phyloP scores from a whole-genome alignment of 1,140 invertebrate genomes.

The Zaprionus capensis region DNA sequence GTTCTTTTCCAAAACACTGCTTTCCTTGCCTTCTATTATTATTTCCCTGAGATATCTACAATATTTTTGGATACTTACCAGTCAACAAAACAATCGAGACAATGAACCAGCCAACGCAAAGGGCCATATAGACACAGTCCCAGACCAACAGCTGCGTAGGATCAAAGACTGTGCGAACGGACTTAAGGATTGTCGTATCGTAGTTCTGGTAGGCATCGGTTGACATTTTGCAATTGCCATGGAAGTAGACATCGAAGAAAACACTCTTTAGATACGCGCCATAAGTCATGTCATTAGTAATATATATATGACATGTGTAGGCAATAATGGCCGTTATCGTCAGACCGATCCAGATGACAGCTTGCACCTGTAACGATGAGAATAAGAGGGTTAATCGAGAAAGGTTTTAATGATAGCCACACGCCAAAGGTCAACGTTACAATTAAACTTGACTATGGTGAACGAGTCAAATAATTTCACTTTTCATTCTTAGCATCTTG shows the following conservation, averaged over 20 bases:
- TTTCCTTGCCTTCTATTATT: not conserved
- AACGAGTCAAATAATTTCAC: not conserved
- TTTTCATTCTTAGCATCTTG: not conserved
- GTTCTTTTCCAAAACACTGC: not conserved
- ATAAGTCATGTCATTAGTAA: conserved; percentile 48
- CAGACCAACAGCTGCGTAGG: conserved; percentile 65
- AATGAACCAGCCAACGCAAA: conserved; percentile 70
- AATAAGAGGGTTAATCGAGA: not conserved
- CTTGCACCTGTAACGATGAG: conserved; percentile 55
- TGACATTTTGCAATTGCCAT: conserved; percentile 55
- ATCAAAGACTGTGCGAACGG: conserved; percentile 63
- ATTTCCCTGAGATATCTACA: not conserved
- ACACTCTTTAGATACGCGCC: conserved; percentile 56
- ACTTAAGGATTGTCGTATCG: conserved; percentile 32
- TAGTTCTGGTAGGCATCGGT: conserved; percentile 50
- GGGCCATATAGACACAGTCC: conserved; percentile 71
- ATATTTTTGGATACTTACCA: conserved; percentile 59
- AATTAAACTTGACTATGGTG: not conserved
- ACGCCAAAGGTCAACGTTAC: not conserved
- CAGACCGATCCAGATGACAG: conserved; percentile 72
- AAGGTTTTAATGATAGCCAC: not conserved
- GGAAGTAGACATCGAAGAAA: conserved; percentile 74
- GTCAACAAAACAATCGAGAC: conserved; percentile 62
- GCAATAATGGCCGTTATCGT: conserved; percentile 73
- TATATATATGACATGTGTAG: conserved; percentile 66